Conservation (phyloP, 2,113 vertebrate species). For the Bombycilla garrulus region DNA sequence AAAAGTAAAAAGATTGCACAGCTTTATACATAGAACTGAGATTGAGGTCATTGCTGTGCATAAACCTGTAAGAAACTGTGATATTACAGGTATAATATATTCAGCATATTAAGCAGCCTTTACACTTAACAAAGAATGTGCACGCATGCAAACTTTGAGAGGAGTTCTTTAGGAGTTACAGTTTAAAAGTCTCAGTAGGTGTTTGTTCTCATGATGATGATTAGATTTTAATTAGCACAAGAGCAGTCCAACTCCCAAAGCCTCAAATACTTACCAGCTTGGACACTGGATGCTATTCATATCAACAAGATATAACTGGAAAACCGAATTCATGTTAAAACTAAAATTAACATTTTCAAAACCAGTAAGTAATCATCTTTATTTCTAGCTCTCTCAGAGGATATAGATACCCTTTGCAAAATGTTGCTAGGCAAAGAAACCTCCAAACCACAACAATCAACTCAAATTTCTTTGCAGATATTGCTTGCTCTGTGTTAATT, state of each 20-base stretch:
- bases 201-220: constrained; percentile 40
- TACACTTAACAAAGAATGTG: neutral
- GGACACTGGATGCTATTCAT: constrained; percentile 24
- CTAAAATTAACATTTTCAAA: constrained; percentile 28
- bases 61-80: neutral
- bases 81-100: neutral
- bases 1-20: neutral
- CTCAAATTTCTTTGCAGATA: neutral
- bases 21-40: neutral
- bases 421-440: neutral
- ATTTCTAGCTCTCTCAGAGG: neutral
- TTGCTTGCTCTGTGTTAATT: neutral
- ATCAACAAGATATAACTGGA: constrained; percentile 8
- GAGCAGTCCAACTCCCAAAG: constrained; percentile 26
- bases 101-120: constrained; percentile 8
- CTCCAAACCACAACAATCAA: neutral
- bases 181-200: constrained; percentile 24
- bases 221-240: constrained; percentile 63
- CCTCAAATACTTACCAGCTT: constrained; percentile 13
- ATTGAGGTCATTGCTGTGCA: neutral
- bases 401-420: neutral
- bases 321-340: neutral
- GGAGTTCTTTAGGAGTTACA: neutral
- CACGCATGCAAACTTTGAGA: neutral
- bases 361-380: neutral